Percentiles rank a stretch among this genome's conserved stretches.
phyloP scores from a whole-genome alignment of 2,888 invertebrate genomes.

The Bellardia pandia region DNA sequence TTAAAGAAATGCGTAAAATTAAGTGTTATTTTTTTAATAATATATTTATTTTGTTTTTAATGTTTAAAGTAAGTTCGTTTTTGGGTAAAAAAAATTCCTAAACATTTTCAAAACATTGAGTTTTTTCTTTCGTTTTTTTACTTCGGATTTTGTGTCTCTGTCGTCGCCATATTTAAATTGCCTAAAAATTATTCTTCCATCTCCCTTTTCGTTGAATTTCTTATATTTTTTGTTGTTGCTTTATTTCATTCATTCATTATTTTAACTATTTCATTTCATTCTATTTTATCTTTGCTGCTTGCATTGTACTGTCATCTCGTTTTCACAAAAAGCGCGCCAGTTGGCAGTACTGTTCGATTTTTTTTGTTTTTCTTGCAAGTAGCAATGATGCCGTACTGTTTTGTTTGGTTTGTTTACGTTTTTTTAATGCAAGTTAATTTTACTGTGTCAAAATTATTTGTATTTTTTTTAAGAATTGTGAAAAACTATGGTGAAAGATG shows the following conservation, averaged over 20 bases:
- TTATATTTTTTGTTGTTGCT: slow-evolving; percentile 47
- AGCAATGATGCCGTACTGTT: slow-evolving; percentile 56
- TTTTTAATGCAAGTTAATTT: background rate
- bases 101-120: slow-evolving; percentile 42
- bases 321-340: slow-evolving; percentile 66
- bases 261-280: slow-evolving; percentile 32
- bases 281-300: slow-evolving; percentile 1
- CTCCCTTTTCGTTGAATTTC: slow-evolving; percentile 51
- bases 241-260: slow-evolving; percentile 47
- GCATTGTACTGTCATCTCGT: slow-evolving; percentile 45
- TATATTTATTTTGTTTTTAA: background rate
- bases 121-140: slow-evolving; percentile 45
- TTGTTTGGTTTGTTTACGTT: slow-evolving; percentile 53
- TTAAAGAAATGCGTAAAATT: background rate
- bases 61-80: too few species aligned
- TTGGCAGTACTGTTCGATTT: slow-evolving; percentile 56
- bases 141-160: slow-evolving; percentile 65
- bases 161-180: slow-evolving; percentile 69
- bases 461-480: too few species aligned
- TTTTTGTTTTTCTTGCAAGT: slow-evolving; percentile 43
- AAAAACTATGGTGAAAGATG: too few species aligned
- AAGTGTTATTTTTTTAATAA: background rate
- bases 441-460: too few species aligned
- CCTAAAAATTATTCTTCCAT: slow-evolving; percentile 16
- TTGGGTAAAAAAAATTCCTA: background rate